Evolutionary conservation across 2,888 invertebrate species (phyloP).

Genomic region (Limnephilus lunatus): DNA sequence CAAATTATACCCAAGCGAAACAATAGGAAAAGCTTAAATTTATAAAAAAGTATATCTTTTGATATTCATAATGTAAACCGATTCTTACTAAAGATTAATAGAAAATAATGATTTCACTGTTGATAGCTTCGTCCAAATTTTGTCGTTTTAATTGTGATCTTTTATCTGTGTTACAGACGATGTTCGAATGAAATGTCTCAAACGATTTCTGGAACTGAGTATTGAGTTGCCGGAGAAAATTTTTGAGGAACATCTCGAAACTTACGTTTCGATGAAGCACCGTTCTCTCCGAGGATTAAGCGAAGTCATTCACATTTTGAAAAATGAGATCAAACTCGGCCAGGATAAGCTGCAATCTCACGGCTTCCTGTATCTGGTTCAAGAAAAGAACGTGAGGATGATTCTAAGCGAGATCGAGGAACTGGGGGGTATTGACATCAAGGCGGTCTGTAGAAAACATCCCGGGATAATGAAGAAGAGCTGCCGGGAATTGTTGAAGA

Average conservation of each 20-base stretch:
- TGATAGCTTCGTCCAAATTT: neutral
- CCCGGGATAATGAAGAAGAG: constrained; percentile 82
- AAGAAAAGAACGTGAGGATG: constrained; percentile 78
- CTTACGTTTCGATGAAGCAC: constrained; percentile 73
- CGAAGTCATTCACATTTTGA: constrained; percentile 77
- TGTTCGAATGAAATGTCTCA: constrained; percentile 72
- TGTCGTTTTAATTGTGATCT: constrained; percentile 2
- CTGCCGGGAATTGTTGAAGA: constrained; percentile 76
- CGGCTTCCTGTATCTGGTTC: constrained; percentile 78
- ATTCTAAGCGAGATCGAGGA: constrained; percentile 77
- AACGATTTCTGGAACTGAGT: constrained; percentile 72
- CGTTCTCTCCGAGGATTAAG: constrained; percentile 75
- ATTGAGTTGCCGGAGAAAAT: constrained; percentile 71
- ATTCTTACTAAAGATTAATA: too few relatives aligned
- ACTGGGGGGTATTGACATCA: constrained; percentile 78
- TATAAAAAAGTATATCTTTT: too few relatives aligned
- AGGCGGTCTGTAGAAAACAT: constrained; percentile 75
- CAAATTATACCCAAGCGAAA: too few relatives aligned
- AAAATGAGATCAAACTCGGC: constrained; percentile 78
- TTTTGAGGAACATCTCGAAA: constrained; percentile 72
- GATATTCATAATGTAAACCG: too few relatives aligned
- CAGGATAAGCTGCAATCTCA: constrained; percentile 77
- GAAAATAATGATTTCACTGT: too few relatives aligned
- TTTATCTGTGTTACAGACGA: constrained; percentile 70
- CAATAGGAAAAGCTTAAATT: too few relatives aligned